Evolutionary conservation across 2,113 vertebrate genomes (phyloP).

Genomic region (Synodontis membranacea): DNA sequence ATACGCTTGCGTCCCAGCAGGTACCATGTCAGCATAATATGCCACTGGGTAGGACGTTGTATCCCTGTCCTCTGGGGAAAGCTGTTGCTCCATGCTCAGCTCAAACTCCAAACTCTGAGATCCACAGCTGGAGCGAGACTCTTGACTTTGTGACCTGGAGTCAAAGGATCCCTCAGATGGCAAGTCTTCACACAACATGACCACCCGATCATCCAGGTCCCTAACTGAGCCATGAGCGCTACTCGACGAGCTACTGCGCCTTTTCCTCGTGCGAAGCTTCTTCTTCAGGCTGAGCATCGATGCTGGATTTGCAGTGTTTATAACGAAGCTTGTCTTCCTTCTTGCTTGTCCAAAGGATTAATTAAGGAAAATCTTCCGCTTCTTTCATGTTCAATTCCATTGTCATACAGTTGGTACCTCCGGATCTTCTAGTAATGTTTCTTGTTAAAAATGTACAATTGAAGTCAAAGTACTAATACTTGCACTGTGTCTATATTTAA

Average conservation of each 20-base stretch:
- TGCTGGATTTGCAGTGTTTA: not conserved
- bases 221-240: conserved; percentile 54
- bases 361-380: not conserved
- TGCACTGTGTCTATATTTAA: not conserved
- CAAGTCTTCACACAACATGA: conserved; percentile 75
- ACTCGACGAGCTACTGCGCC: conserved; percentile 60
- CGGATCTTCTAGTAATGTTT: not conserved
- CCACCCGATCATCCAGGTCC: conserved; percentile 67
- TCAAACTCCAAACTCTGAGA: conserved; percentile 55
- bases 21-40: conserved; percentile 46
- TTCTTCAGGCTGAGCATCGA: conserved; percentile 66
- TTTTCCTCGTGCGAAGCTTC: conserved; percentile 56
- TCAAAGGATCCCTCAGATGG: conserved; percentile 51
- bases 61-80: conserved; percentile 54
- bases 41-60: conserved; percentile 55
- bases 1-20: conserved; percentile 13
- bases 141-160: conserved; percentile 46
- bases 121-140: conserved; percentile 51
- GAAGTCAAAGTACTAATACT: not conserved
- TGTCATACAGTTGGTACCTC: not conserved
- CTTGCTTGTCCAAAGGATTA: not conserved
- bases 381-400: not conserved
- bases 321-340: not conserved
- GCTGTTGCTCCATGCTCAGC: not conserved
- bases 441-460: not conserved